Evolutionary conservation across 2,888 invertebrate genomes (phyloP), one percentile per base, ranked within the genome.

Genomic region (Drosophila anceps): DNA sequence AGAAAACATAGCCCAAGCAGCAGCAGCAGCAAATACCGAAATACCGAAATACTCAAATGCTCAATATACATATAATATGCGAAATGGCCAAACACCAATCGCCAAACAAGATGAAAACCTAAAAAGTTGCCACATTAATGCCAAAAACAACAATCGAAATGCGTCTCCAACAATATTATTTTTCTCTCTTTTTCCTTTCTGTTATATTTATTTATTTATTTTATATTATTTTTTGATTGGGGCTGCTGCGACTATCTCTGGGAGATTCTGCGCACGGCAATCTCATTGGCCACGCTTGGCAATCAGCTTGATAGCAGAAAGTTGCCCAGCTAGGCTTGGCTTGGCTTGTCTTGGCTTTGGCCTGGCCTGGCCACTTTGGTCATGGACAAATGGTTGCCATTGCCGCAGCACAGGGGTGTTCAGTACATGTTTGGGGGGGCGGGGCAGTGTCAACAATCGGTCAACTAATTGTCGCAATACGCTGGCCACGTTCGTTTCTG

Each of bases 391-490:
- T 81, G 72, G 76, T 64, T 60, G 55, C 61, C 33, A 33, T 15
- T 1, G 13, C 44, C 24, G 13, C 24, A 44, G 24, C 43, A 6
- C 43, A 43, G 20, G 33, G 35, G 35, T 13, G 41, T 10, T 18
- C 29, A 5, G 10, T 6, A 10, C 8, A 18, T 9, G 15, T 15
- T n/a, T 48, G 20, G 33, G 15, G 7, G 13, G 15, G 12, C 7
- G 27, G 35, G 53, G 35, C 29, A 51, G 64, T 72, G 72, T 75
- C 76, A 79, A 79, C 80, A 72, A 80, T 72, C 59, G 72, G 71
- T 46, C 81, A 88, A 73, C 88, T 83, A 85, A 84, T 84, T 88
- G 88, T 77, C 77, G 70, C 63, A 73, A 60, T 73, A 44, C 24
- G 63, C 58, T 63, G 62, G 60, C 39, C 76, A 58, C 62, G 75